phyloP scores from a whole-genome alignment of 2,113 vertebrate genomes.

The Quiscalus mexicanus region DNA sequence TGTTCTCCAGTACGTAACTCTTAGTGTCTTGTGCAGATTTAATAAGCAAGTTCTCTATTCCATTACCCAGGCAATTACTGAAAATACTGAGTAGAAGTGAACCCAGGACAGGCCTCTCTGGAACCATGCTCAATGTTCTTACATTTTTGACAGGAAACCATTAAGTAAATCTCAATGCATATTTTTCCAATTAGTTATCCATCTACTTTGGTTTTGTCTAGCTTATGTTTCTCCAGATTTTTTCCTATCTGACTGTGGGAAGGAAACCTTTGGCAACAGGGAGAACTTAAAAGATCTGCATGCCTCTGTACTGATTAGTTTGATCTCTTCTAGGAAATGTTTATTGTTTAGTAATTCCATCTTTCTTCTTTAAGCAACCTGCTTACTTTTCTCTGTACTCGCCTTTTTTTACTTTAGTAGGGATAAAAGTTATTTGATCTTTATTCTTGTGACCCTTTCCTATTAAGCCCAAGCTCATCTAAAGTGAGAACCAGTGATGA shows the following conservation, averaged over 20 bases:
- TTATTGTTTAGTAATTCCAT: not conserved
- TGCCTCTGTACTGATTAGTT: not conserved
- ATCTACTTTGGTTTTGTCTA: not conserved
- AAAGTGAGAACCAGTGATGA: not conserved
- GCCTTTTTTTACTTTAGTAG: not conserved
- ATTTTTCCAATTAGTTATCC: slow-evolving; percentile 32
- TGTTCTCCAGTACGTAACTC: not conserved
- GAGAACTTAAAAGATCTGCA: not conserved
- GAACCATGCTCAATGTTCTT: slow-evolving; percentile 16
- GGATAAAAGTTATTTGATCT: not conserved
- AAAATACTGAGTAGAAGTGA: slow-evolving; percentile 39
- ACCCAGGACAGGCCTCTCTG: slow-evolving; percentile 26
- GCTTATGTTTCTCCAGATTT: not conserved
- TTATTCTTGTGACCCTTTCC: not conserved
- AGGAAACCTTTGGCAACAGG: not conserved
- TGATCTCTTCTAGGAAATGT: not conserved
- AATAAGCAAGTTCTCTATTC: slow-evolving; percentile 55
- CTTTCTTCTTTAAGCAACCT: not conserved
- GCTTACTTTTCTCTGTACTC: not conserved
- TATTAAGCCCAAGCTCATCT: not conserved
- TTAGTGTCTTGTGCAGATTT: slow-evolving; percentile 38
- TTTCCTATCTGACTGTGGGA: not conserved
- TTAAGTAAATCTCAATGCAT: slow-evolving; percentile 10
- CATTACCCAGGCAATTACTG: slow-evolving; percentile 54
- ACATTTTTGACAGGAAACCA: slow-evolving; percentile 44